Evolutionary conservation across 1,140 invertebrate genomes (phyloP).

Genomic region (Atta cephalotes): DNA sequence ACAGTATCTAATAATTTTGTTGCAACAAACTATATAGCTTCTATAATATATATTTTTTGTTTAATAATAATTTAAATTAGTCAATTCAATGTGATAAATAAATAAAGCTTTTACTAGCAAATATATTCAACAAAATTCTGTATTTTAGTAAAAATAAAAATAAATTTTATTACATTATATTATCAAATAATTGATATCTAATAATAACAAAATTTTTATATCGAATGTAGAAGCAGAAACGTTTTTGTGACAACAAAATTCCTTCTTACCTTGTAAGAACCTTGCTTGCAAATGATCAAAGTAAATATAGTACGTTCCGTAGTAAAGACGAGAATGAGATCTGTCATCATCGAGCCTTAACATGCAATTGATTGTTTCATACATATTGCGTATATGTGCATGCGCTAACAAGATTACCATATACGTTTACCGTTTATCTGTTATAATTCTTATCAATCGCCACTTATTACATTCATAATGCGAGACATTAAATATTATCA

Average conservation of each 20-base stretch:
- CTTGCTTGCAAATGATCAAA: constrained; percentile 6
- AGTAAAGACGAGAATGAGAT: neutral
- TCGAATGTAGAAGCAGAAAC: too few relatives aligned
- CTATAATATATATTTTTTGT: too few relatives aligned
- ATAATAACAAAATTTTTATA: neutral
- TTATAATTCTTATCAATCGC: constrained; percentile 58
- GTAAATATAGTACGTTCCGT: neutral
- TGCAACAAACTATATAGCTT: too few relatives aligned
- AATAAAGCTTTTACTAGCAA: too few relatives aligned
- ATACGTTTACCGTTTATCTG: constrained; percentile 63
- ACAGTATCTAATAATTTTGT: too few relatives aligned
- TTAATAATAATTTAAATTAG: too few relatives aligned
- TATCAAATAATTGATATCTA: neutral
- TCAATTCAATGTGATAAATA: too few relatives aligned
- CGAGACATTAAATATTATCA: neutral
- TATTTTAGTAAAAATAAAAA: neutral
- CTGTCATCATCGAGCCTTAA: constrained; percentile 7
- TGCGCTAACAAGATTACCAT: neutral
- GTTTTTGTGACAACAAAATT: too few relatives aligned
- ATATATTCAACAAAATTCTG: neutral
- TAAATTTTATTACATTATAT: too few relatives aligned
- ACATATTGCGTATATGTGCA: neutral
- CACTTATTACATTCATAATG: constrained; percentile 52
- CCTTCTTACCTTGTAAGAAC: neutral
- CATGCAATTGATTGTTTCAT: constrained; percentile 2